Percentiles rank a stretch among this genome's conserved stretches.
Evolutionary conservation across 2,797 vertebrate species (phyloP).

Genomic region (Mus minutoides): DNA sequence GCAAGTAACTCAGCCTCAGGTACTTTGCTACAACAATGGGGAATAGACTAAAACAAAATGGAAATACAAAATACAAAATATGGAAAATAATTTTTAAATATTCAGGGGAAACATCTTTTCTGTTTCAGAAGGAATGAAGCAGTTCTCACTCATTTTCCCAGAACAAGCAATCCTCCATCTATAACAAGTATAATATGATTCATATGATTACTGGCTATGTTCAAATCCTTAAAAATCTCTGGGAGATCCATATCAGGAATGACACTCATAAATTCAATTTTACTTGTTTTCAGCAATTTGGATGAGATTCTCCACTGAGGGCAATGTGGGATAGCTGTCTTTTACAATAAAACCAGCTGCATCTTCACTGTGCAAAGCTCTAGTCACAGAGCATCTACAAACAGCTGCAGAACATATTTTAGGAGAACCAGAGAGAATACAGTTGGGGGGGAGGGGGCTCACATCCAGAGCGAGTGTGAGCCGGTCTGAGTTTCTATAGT

Average conservation of each 20-base stretch:
- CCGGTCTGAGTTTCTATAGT: neutral
- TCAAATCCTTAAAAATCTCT: slow-evolving; percentile 55
- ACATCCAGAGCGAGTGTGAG: neutral
- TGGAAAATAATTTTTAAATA: neutral
- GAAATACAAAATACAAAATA: slow-evolving; percentile 1
- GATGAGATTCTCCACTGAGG: slow-evolving; percentile 57
- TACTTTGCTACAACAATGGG: neutral
- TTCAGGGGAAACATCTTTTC: slow-evolving; percentile 25
- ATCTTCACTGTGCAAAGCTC: neutral
- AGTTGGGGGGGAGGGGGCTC: neutral
- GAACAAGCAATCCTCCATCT: slow-evolving; percentile 40
- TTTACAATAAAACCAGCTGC: slow-evolving; percentile 1
- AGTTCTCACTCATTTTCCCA: slow-evolving; percentile 43
- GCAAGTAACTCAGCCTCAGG: neutral
- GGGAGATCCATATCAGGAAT: slow-evolving; percentile 55
- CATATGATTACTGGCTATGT: slow-evolving; percentile 50
- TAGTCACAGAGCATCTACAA: neutral
- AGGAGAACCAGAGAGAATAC: neutral
- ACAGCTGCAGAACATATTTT: neutral
- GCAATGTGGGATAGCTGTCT: neutral
- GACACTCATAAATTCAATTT: slow-evolving; percentile 51
- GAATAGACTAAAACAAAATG: neutral
- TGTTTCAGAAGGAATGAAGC: slow-evolving; percentile 45
- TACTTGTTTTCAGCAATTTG: slow-evolving; percentile 55
- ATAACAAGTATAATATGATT: slow-evolving; percentile 16